phyloP scores from a whole-genome alignment of 2,797 vertebrate genomes.

The Forpus xanthops region DNA sequence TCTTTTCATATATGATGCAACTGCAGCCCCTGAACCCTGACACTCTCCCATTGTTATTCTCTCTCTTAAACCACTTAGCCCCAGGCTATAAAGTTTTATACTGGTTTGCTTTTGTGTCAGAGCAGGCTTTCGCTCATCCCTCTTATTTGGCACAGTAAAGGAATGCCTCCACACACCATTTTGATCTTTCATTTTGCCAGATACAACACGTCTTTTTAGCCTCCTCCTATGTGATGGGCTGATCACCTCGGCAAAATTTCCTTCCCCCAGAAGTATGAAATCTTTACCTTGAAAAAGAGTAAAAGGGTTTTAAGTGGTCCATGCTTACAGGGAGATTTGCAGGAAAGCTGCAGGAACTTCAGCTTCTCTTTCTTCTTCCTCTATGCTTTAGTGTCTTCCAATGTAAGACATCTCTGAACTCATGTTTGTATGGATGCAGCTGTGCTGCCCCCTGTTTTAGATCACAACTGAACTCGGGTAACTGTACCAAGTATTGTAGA shows the following conservation, averaged over 20 bases:
- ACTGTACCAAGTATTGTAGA: not conserved
- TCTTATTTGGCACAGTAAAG: not conserved
- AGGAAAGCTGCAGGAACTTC: not conserved
- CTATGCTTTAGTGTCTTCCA: not conserved
- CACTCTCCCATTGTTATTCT: not conserved
- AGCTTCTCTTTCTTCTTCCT: not conserved
- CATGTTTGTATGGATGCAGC: fast-evolving
- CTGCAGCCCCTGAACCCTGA: not conserved
- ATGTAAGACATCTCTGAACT: not conserved
- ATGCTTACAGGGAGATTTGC: not conserved
- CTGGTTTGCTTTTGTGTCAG: not conserved
- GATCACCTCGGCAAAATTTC: not conserved
- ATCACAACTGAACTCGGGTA: not conserved
- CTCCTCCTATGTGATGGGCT: not conserved
- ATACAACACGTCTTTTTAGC: not conserved
- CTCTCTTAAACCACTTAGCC: fast-evolving
- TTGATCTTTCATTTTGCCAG: not conserved
- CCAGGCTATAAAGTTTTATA: not conserved
- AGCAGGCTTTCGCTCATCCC: not conserved
- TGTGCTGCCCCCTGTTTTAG: not conserved
- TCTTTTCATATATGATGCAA: not conserved
- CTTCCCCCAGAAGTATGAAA: not conserved
- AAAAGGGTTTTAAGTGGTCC: not conserved
- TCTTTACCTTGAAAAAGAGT: not conserved
- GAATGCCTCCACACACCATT: not conserved